phyloP scores from a whole-genome alignment of 2,888 invertebrate species.

The Drosophila nr. perissopoda region DNA sequence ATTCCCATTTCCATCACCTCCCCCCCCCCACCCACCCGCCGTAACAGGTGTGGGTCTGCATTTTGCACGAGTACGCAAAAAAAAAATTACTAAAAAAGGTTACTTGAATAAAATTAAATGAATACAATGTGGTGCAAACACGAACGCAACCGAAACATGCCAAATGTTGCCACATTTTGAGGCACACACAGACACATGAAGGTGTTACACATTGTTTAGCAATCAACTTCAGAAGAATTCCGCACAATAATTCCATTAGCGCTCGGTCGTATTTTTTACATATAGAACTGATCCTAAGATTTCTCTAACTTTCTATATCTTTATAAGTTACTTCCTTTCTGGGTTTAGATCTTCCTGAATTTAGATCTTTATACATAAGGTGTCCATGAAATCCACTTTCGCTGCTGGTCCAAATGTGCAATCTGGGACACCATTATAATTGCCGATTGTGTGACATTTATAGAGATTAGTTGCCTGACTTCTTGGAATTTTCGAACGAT shows the following conservation, averaged over 20 bases:
- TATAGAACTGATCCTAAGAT: not conserved
- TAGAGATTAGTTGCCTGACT: constrained; percentile 16
- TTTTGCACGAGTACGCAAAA: constrained; percentile 39
- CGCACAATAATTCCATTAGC: not conserved
- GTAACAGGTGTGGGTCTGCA: constrained; percentile 49
- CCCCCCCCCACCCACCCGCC: not conserved
- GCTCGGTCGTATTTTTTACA: not conserved
- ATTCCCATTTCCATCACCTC: not conserved
- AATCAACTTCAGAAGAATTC: not conserved
- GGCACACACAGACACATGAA: not conserved
- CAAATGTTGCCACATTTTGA: constrained; percentile 18
- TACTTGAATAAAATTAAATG: constrained; percentile 43
- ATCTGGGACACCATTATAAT: not conserved
- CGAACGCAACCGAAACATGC: constrained; percentile 40
- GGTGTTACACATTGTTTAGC: not conserved
- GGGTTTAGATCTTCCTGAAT: not conserved
- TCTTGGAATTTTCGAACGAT: constrained; percentile 58
- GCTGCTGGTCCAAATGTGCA: not conserved
- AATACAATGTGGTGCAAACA: constrained; percentile 45
- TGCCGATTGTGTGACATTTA: not conserved
- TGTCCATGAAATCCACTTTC: not conserved
- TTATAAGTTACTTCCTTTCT: not conserved
- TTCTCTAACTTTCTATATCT: not conserved
- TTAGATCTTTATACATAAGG: not conserved
- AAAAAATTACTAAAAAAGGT: constrained; percentile 1